Base-by-base conservation (phyloP, 2,113 vertebrate genomes). In the Coreoperca whiteheadi region DNA sequence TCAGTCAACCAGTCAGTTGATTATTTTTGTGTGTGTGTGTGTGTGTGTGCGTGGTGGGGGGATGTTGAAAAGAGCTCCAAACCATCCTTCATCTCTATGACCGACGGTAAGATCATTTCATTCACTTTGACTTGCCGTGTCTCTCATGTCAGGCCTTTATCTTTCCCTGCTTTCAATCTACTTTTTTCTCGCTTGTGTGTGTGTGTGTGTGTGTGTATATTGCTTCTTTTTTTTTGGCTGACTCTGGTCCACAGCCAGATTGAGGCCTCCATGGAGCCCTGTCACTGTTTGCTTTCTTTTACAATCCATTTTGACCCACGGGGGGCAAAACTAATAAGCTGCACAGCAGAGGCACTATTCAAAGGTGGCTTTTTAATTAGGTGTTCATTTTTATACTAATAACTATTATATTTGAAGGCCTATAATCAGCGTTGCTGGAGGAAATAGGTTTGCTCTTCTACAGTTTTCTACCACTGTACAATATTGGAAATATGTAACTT, bases 31-130 rank as follows among this genome's bases (percentile, higher is more conserved):
- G 88, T 90, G 91, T 84, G 86, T 86, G 87, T 88, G 87, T 91
- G 91, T 91, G 89, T 89, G 89, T 90, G 90, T 89, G 89, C 90
- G 90, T 84, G 79, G 57, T 51, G 82, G 89, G 83, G 87, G 74
- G 86, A 88, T 92, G 90, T 92, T 87, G 80, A 87, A 77, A 70
- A 75, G 74, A 91, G 77, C 90, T 65, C 63, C 16, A 69, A 56
- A 67, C 75, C 88, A 85, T 88, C 86, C 87, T 87, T 90, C 90
- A 89, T 89, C 88, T 94, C 91, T 92, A 91, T 96, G 93, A 95
- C 87, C 73, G 54, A 95, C 89, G 94, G 95, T 96, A 95, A 95
- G 95, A 92, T 77, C 79, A 82, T 82, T 83, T 88, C 85, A 54
- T 84, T 79, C 81, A 61, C 59, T 70, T 59, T 68, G 4, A 20